Base-by-base conservation (phyloP, 1,140 invertebrate species). In the Drosophila lowei region DNA sequence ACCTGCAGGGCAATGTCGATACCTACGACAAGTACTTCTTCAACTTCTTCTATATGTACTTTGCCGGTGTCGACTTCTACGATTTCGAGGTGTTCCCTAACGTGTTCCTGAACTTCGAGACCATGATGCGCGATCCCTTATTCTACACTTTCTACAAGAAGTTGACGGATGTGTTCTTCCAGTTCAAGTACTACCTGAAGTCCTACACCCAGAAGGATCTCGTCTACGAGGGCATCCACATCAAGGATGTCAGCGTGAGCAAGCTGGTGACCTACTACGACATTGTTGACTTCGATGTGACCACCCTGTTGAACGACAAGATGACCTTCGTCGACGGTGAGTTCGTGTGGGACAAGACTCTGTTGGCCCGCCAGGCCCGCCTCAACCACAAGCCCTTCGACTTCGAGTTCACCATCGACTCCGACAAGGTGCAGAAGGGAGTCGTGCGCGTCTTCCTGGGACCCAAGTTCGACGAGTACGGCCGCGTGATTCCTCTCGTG, bases 211-310 rank as follows among this genome's bases (percentile, higher is more conserved):
- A 92, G 42, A 92, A 94, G 8, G 93, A 95, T 56, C 90, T 95
- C 1, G 61, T 91, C 66, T 94, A 93, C 88, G 93, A 93, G 5
- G 93, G 93, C 38, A 92, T 96, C n/a, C 93, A 93, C 71, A 92
- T 96, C 60, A 93, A 94, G 57, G 93, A 93, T 38, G 92, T 96
- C 3, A 80, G 91, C 2, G 92, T 95, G 3, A 94, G 94, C 86
- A 93, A 94, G 48, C 89, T 96, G 6, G 92, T 93, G 15, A 96
- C 95, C 23, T 96, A 94, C 89, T 95, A 96, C 91, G 95, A 96
- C 52, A 92, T 95, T 34, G 94, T 93, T 71, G 93, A 95, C 75
- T 74, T 95, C 15, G 93, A 95, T 64, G 93, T 95, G 28, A 94
- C 93, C 78, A 95, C 95, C 74, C 94, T 93, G 54, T 64, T 96